Evolutionary conservation across 2,797 vertebrate genomes (phyloP).

Genomic region (Carduelis carduelis): DNA sequence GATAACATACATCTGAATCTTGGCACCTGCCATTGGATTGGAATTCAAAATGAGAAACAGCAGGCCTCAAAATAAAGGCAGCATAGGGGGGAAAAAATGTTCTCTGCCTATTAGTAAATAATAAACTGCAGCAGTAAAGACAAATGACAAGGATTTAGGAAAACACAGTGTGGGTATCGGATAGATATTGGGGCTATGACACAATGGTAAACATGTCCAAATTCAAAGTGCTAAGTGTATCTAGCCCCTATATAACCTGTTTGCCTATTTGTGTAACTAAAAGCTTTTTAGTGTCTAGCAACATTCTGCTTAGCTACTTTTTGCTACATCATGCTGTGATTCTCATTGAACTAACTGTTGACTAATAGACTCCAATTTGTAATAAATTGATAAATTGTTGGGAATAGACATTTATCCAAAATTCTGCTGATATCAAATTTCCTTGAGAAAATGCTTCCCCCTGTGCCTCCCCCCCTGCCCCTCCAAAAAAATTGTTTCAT

Average conservation of each 20-base stretch:
- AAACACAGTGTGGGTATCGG: background rate
- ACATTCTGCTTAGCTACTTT: background rate
- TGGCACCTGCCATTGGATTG: conserved; percentile 33
- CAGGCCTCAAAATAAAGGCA: conserved; percentile 47
- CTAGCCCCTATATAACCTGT: background rate
- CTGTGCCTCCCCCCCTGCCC: too few relatives aligned
- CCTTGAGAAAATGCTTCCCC: background rate
- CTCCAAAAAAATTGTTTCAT: background rate
- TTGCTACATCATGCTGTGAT: background rate
- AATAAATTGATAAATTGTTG: background rate
- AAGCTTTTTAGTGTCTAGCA: background rate
- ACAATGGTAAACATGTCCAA: background rate
- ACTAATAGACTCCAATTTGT: background rate
- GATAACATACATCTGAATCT: conserved; percentile 40
- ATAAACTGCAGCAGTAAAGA: conserved; percentile 47
- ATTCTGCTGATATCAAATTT: background rate
- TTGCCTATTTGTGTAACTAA: background rate
- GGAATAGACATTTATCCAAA: background rate
- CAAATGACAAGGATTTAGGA: background rate
- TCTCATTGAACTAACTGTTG: background rate
- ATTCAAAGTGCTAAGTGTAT: background rate
- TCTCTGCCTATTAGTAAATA: conserved; percentile 40
- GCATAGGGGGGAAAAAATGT: background rate
- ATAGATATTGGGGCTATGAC: background rate
- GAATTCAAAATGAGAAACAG: conserved; percentile 57